A percentile compares a stretch with the other conserved stretches of the same genome.
Evolutionary conservation across 2,113 vertebrate genomes (phyloP).

Genomic region (Phoxinus phoxinus): DNA sequence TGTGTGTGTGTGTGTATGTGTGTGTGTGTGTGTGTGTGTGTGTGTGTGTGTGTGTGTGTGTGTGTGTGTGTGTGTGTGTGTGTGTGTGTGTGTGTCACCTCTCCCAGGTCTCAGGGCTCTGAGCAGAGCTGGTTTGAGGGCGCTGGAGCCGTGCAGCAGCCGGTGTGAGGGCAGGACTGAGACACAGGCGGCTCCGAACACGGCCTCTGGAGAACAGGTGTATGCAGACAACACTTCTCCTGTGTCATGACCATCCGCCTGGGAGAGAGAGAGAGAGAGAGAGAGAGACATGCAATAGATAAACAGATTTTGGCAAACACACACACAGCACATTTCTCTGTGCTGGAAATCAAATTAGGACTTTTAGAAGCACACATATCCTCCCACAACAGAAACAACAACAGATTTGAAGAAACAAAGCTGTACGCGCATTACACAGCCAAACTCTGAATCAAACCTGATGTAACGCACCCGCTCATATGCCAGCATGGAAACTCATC

Average conservation of each 20-base stretch:
- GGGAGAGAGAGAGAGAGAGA: conserved; percentile 41
- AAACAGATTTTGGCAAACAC: neutral
- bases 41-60: too few species aligned
- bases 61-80: neutral
- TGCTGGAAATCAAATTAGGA: conserved; percentile 42
- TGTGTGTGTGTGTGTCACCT: conserved; percentile 72
- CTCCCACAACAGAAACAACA: conserved; percentile 23
- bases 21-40: conserved; percentile 26
- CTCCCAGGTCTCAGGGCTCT: conserved; percentile 75
- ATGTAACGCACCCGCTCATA: conserved; percentile 8
- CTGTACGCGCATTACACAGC: conserved; percentile 1
- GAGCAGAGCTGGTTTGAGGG: conserved; percentile 76
- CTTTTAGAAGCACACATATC: conserved; percentile 47
- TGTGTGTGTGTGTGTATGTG: neutral
- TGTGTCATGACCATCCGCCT: conserved; percentile 84
- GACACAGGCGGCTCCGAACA: conserved; percentile 89
- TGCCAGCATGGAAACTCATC: neutral
- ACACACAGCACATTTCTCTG: conserved; percentile 3
- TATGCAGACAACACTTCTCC: conserved; percentile 88
- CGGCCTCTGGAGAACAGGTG: conserved; percentile 85
- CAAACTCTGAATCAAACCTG: neutral
- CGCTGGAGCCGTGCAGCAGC: conserved; percentile 82
- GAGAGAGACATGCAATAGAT: neutral
- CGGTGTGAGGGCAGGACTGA: conserved; percentile 86
- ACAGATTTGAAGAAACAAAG: neutral